Base-by-base conservation (phyloP, 2,888 invertebrate species). In the Noctua fimbriata region DNA sequence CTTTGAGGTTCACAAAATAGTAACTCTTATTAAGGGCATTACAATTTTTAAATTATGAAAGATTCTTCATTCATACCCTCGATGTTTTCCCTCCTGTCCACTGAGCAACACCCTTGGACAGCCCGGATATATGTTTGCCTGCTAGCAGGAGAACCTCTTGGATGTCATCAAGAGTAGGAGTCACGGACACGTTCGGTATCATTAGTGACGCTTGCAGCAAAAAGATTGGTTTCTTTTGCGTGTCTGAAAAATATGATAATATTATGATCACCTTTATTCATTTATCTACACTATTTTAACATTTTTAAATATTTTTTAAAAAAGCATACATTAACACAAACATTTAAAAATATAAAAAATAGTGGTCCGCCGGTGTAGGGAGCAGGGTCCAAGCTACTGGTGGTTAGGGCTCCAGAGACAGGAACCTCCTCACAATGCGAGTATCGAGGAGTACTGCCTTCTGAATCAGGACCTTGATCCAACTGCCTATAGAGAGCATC, bases 31-130 rank as follows among this genome's bases (percentile, higher is more conserved):
- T 41, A 24, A 24, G n/a, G n/a, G 41, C n/a, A 67, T n/a, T 16
- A 47, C 60, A 69, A 74, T 16, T 75, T 75, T 49, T 32, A 18
- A 69, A 5, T 41, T 5, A 49, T 28, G 21, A n/a, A 81, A 78
- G 16, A 78, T 78, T 76, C 7, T 6, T 21, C 73, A 58, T 49
- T 47, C 82, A 87, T 94, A 96, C 96, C 95, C 95, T 93, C 6
- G 94, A 92, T 2, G 95, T 95, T 91, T 97, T 97, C 69, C 98
- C 98, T 71, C 98, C 98, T 10, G 98, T 98, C 99, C 99, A 99
- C 92, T 99, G 99, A 0, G 98, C 98, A 41, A 99, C 98, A 49
- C 99, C 98, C 94, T 98, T 99, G 0, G 99, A 98, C 65, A 99
- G 98, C 32, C 98, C 98, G 0, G 98, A 98, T 85, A 99, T 99